Evolutionary conservation across 2,797 vertebrate genomes (phyloP).

Genomic region (Chloroceryle inda): DNA sequence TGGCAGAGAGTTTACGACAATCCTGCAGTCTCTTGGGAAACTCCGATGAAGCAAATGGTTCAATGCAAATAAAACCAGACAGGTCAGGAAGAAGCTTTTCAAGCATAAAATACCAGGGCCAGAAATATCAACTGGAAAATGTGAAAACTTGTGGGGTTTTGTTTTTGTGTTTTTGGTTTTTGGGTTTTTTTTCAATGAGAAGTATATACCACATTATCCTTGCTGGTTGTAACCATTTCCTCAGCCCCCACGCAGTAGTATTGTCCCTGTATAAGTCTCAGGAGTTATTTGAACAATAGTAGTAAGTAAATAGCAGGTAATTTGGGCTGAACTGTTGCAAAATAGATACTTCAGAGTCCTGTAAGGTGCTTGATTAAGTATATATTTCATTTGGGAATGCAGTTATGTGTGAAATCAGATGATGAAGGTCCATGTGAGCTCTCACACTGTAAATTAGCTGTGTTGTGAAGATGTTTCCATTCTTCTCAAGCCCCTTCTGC

Average conservation of each 20-base stretch:
- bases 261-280: background rate
- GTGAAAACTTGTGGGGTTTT: too few relatives aligned
- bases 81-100: background rate
- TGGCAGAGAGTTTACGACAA: background rate
- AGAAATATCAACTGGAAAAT: slow-evolving; percentile 15
- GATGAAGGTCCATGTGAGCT: background rate
- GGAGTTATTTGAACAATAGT: background rate
- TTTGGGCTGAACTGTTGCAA: background rate
- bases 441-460: background rate
- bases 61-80: slow-evolving; percentile 1
- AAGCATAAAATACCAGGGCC: background rate
- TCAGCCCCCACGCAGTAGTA: background rate
- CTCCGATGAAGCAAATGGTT: background rate
- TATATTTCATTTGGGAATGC: background rate
- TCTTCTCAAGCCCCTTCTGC: background rate
- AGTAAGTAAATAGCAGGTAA: background rate
- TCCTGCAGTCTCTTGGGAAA: background rate
- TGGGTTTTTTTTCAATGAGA: background rate
- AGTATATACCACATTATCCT: background rate
- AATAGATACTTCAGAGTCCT: background rate
- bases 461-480: background rate
- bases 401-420: background rate
- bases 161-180: background rate
- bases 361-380: background rate
- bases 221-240: background rate